Base-by-base conservation (phyloP, 2,113 vertebrate species). In the Myocastor coypus region DNA sequence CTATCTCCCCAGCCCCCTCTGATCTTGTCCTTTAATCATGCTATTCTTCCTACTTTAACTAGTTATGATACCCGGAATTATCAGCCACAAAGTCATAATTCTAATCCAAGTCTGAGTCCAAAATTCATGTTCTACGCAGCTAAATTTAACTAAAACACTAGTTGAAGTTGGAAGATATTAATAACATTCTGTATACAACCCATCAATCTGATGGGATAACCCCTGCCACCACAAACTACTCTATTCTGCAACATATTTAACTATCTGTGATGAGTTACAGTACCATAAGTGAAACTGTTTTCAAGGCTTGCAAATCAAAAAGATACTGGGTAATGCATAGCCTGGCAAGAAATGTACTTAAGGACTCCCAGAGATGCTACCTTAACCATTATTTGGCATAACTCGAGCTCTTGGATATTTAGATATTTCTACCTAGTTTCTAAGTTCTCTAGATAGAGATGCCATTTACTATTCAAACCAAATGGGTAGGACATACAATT, bases 231-330 rank as follows among this genome's bases (percentile, higher is more conserved):
- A 69, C 59, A 90, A 86, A 61, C 26, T 16, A 87, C 0, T 12
- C 30, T 50, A 55, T 30, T 34, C 20, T 5, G 30, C 7, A 66
- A 83, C 26, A 81, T 17, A 73, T 6, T 61, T 5, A 82, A 88
- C 81, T 37, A 81, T 32, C 63, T 11, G 34, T 22, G 69, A 93
- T 28, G 55, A 37, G 40, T 92, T 9, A 81, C 1, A 61, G 64
- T 16, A 6, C 37, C 37, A 78, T 19, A 88, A 32, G 9, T 22
- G 6, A 90, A 63, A 12, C 68, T 83, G 73, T 77, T 57, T 77
- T 85, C 30, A 92, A 92, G 78, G 22, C 22, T 95, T 86, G 52
- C 5, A 77, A 96, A 92, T 84, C 73, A 81, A 92, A 94, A 93
- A 57, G 64, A 50, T 17, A 64, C 32, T 87, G 52, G 26, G 34